These are phyloP conservation scores for Acipenser oxyrinchus DNA, from an alignment of 2,797 vertebrate genomes.

Conservation along the genomic window DNA sequence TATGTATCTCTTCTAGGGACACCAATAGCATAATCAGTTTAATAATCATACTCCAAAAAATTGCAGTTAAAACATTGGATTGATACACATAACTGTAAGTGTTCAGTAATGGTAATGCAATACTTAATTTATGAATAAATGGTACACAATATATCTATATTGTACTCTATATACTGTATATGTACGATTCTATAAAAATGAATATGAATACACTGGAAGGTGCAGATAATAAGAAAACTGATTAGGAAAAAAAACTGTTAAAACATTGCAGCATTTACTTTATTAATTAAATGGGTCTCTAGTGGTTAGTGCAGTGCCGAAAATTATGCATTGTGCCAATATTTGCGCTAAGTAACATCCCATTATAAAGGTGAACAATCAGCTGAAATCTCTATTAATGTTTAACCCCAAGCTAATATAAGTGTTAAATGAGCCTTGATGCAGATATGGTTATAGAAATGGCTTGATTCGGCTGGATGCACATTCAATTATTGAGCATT, in stretches of 20 bases:
- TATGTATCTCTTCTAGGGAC: no score
- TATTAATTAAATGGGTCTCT: no score
- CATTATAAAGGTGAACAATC: background rate
- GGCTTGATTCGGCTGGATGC: conserved; percentile 11
- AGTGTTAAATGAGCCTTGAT: conserved; percentile 27
- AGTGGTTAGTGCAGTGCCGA: no score
- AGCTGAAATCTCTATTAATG: conserved; percentile 34
- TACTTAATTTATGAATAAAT: conserved; percentile 17
- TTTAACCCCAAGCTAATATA: conserved; percentile 24
- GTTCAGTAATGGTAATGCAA: conserved; percentile 38
- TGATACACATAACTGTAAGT: conserved; percentile 25
- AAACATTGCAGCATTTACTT: no score
- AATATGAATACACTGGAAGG: no score
- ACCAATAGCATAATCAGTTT: no score
- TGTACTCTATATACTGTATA: background rate
- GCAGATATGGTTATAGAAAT: conserved; percentile 13
- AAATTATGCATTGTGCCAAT: no score
- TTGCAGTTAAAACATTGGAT: conserved; percentile 10
- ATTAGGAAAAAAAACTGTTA: no score
- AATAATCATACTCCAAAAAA: background rate
- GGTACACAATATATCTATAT: conserved; percentile 25
- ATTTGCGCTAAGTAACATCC: no score
- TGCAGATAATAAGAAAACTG: no score
- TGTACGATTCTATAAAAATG: no score
- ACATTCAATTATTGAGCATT: conserved; percentile 35